Evolutionary conservation across 1,140 invertebrate genomes (phyloP).

Genomic region (Cydia pomonella): DNA sequence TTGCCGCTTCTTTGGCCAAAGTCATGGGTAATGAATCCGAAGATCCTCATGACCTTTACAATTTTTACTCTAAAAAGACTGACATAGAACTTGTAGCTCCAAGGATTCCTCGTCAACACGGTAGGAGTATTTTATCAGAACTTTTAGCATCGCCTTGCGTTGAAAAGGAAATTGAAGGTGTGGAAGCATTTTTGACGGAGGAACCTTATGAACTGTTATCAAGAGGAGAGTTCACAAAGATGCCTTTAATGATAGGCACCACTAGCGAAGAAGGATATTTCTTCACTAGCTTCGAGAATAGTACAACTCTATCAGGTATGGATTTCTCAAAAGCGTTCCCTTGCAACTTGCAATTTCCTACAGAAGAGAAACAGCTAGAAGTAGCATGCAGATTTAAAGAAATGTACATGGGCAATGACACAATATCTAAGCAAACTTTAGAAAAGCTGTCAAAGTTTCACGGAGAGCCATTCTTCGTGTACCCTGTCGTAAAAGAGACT

Average conservation of each 20-base stretch:
- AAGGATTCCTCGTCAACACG: constrained; percentile 16
- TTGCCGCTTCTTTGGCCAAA: constrained; percentile 31
- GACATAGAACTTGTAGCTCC: constrained; percentile 3
- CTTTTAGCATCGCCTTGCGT: constrained; percentile 17
- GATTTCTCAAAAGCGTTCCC: constrained; percentile 27
- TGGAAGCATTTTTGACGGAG: constrained; percentile 27
- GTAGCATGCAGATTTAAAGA: constrained; percentile 13
- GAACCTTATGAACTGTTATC: constrained; percentile 19
- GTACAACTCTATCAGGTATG: background rate
- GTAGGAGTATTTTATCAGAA: constrained; percentile 10
- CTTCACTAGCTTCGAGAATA: constrained; percentile 29
- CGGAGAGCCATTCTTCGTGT: constrained; percentile 30
- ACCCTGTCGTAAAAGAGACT: constrained; percentile 12
- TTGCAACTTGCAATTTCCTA: constrained; percentile 25
- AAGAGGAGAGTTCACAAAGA: constrained; percentile 27
- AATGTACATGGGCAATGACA: constrained; percentile 22
- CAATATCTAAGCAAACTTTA: background rate
- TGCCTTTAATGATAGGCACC: constrained; percentile 33
- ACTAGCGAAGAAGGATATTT: constrained; percentile 33
- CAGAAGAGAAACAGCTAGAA: background rate
- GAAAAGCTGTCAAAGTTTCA: constrained; percentile 12
- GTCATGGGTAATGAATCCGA: constrained; percentile 6
- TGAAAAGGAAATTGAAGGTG: constrained; percentile 29
- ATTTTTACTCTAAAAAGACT: constrained; percentile 24
- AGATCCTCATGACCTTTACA: constrained; percentile 30